phyloP scores from a whole-genome alignment of 2,888 invertebrate genomes.

The Oxyscelio sp. region DNA sequence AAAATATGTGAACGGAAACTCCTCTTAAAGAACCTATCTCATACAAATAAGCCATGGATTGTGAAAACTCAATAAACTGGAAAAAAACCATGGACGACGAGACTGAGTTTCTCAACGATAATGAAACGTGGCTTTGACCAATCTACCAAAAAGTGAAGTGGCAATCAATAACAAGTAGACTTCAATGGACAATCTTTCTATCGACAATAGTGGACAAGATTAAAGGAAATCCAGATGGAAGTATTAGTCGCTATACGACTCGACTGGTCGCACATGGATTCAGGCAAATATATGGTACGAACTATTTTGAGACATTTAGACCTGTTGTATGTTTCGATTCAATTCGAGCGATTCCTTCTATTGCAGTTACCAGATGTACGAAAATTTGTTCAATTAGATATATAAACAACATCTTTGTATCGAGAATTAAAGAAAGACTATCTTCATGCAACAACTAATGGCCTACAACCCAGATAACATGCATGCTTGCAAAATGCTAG shows the following conservation, averaged over 20 bases:
- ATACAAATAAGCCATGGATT: constrained; percentile 20
- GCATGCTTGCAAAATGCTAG: no score
- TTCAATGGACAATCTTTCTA: no score
- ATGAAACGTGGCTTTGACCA: constrained; percentile 44
- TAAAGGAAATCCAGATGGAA: constrained; percentile 74
- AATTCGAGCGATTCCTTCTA: constrained; percentile 75
- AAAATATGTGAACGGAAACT: no score
- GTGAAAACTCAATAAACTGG: constrained; percentile 1
- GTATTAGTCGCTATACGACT: constrained; percentile 78
- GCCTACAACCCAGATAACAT: no score
- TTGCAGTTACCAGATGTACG: constrained; percentile 70
- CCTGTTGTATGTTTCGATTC: constrained; percentile 79
- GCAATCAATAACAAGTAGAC: constrained; percentile 15
- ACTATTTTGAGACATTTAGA: constrained; percentile 81
- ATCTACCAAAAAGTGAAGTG: not conserved
- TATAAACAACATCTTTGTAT: no score
- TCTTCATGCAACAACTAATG: no score
- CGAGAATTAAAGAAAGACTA: no score
- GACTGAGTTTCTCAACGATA: no score
- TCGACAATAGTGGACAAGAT: no score
- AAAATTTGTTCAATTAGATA: no score
- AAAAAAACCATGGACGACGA: constrained; percentile 51
- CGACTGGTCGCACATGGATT: constrained; percentile 80
- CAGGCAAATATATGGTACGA: constrained; percentile 75
- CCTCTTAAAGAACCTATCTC: constrained; percentile 9